phyloP scores from a whole-genome alignment of 2,888 invertebrate species.

The Diarsia mendica region DNA sequence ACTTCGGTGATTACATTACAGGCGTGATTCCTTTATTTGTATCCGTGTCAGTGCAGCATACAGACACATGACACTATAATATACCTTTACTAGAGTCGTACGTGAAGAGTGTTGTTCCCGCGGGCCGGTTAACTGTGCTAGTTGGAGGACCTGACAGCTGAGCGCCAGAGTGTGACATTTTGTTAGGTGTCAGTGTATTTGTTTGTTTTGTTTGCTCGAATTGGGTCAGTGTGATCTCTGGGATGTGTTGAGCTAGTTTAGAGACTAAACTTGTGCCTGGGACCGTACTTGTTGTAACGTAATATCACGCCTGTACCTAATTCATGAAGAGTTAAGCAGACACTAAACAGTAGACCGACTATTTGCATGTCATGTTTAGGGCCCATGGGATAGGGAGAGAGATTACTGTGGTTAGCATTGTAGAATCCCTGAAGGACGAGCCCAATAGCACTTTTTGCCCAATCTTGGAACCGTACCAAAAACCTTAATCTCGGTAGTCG shows the following conservation, averaged over 20 bases:
- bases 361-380: not conserved
- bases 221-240: slow-evolving; percentile 19
- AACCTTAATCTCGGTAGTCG: too few species aligned
- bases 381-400: not conserved
- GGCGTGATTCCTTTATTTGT: not conserved
- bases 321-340: not conserved
- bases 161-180: slow-evolving; percentile 6
- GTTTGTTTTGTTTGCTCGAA: slow-evolving; percentile 46
- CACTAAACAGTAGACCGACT: not conserved
- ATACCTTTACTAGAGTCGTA: not conserved
- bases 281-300: not conserved
- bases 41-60: not conserved
- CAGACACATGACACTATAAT: not conserved
- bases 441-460: too few species aligned
- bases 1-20: too few species aligned
- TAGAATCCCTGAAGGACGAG: too few species aligned
- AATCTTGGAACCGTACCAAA: too few species aligned
- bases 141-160: slow-evolving; percentile 14
- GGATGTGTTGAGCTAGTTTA: not conserved
- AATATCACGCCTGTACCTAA: not conserved
- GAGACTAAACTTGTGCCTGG: not conserved
- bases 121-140: slow-evolving; percentile 15
- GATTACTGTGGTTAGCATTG: too few species aligned
- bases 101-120: slow-evolving; percentile 8
- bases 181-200: slow-evolving; percentile 14